phyloP scores from a whole-genome alignment of 2,797 vertebrate species.

The Botia almorhae region DNA sequence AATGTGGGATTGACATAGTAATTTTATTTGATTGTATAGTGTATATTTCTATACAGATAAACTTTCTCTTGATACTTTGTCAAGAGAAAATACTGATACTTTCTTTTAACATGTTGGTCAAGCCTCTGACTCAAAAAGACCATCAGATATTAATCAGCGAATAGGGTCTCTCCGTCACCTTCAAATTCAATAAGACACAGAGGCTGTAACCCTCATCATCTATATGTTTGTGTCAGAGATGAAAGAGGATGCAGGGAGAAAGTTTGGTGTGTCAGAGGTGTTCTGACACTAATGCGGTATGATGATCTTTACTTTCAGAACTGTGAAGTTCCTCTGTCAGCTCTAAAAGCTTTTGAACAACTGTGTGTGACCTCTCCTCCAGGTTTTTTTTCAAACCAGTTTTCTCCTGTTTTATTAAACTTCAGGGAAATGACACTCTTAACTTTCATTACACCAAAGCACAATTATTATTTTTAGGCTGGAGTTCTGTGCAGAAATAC shows the following conservation, averaged over 20 bases:
- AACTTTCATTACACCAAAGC: constrained; percentile 43
- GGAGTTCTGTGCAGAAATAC: constrained; percentile 19
- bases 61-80: constrained; percentile 5
- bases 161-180: constrained; percentile 71
- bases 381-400: constrained; percentile 1
- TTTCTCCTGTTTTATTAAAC: constrained; percentile 46
- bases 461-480: constrained; percentile 42
- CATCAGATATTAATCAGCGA: constrained; percentile 58
- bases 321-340: constrained; percentile 83
- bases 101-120: constrained; percentile 65
- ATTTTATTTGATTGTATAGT: too few species aligned
- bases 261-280: constrained; percentile 66
- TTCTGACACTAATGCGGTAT: constrained; percentile 84
- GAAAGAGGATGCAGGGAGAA: constrained; percentile 82
- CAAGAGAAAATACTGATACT: too few species aligned
- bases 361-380: constrained; percentile 69
- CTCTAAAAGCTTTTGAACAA: constrained; percentile 82
- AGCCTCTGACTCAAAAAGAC: constrained; percentile 59
- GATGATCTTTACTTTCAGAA: constrained; percentile 82
- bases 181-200: constrained; percentile 73
- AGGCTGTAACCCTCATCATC: constrained; percentile 67
- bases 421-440: constrained; percentile 52
- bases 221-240: constrained; percentile 84
- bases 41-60: neutral
- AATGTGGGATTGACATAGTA: neutral